Evolutionary conservation across 2,113 vertebrate species (phyloP).

Genomic region (Nerophis lumbriciformis): DNA sequence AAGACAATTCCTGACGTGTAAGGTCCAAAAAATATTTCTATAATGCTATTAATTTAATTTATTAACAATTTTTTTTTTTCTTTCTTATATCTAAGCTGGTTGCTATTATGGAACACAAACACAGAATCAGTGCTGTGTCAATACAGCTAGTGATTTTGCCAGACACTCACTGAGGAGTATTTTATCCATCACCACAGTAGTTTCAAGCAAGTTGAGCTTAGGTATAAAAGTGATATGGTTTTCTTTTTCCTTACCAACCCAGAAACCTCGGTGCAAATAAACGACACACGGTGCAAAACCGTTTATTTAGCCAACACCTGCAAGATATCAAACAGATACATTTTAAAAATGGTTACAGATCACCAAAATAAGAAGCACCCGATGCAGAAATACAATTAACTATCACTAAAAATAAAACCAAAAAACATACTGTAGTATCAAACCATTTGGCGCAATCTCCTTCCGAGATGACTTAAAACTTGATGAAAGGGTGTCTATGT

Average conservation of each 20-base stretch:
- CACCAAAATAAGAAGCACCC: constrained; percentile 33
- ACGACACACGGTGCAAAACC: constrained; percentile 33
- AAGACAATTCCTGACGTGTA: too few relatives aligned
- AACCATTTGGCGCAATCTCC: constrained; percentile 27
- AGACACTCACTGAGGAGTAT: too few relatives aligned
- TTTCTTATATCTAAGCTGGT: too few relatives aligned
- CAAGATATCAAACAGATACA: constrained; percentile 37
- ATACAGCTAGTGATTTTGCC: too few relatives aligned
- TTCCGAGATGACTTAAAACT: constrained; percentile 37
- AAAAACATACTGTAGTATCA: constrained; percentile 7
- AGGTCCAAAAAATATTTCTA: too few relatives aligned
- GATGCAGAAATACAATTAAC: constrained; percentile 33
- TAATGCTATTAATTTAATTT: too few relatives aligned
- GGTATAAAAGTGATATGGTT: neutral
- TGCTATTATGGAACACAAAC: too few relatives aligned
- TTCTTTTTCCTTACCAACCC: neutral
- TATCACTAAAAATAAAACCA: constrained; percentile 1
- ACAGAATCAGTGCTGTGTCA: too few relatives aligned
- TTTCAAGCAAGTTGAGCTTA: too few relatives aligned
- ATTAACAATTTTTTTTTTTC: too few relatives aligned
- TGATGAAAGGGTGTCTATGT: constrained; percentile 10
- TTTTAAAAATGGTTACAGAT: constrained; percentile 41
- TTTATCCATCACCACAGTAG: too few relatives aligned
- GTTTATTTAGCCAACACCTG: constrained; percentile 65
- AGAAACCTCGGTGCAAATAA: neutral